A percentile compares a stretch with the other conserved stretches of the same genome.
Evolutionary conservation across 2,888 invertebrate genomes (phyloP).

Genomic region (Pilophorus perplexus): DNA sequence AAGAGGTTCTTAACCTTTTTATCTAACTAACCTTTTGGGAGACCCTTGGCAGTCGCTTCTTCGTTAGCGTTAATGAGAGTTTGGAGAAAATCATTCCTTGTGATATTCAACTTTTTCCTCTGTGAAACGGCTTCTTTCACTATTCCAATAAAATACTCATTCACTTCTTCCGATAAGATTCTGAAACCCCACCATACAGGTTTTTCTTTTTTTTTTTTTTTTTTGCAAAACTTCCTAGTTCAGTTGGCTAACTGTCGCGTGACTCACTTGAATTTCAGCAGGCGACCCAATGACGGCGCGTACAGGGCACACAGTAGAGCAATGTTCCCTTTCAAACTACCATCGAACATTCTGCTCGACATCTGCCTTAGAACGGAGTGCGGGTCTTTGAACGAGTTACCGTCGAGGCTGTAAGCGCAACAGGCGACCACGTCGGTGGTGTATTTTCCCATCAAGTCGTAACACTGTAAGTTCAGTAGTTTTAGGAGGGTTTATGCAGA

Average conservation of each 20-base stretch:
- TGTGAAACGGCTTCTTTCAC: constrained; percentile 28
- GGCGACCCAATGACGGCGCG: constrained; percentile 22
- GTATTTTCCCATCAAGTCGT: constrained; percentile 39
- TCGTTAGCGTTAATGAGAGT: constrained; percentile 29
- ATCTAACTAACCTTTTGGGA: constrained; percentile 25
- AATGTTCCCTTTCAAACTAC: constrained; percentile 36
- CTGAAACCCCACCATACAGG: not conserved
- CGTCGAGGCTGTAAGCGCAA: constrained; percentile 33
- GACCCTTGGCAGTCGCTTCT: constrained; percentile 9
- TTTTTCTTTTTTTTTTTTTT: not conserved
- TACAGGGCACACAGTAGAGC: constrained; percentile 38
- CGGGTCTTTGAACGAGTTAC: constrained; percentile 39
- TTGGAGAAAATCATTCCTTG: constrained; percentile 39
- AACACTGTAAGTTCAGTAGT: not conserved
- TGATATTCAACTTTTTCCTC: constrained; percentile 17
- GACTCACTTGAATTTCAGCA: constrained; percentile 34
- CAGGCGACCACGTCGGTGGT: constrained; percentile 39
- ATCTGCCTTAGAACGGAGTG: constrained; percentile 37
- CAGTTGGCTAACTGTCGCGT: not conserved
- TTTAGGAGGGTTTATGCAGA: too few relatives aligned
- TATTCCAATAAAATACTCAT: constrained; percentile 23
- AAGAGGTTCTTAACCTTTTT: too few relatives aligned
- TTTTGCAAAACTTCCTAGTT: not conserved
- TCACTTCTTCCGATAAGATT: constrained; percentile 38
- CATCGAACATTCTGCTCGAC: constrained; percentile 35